Base-by-base conservation (phyloP, 2,113 vertebrate species). In the Planiliza haematocheilus region DNA sequence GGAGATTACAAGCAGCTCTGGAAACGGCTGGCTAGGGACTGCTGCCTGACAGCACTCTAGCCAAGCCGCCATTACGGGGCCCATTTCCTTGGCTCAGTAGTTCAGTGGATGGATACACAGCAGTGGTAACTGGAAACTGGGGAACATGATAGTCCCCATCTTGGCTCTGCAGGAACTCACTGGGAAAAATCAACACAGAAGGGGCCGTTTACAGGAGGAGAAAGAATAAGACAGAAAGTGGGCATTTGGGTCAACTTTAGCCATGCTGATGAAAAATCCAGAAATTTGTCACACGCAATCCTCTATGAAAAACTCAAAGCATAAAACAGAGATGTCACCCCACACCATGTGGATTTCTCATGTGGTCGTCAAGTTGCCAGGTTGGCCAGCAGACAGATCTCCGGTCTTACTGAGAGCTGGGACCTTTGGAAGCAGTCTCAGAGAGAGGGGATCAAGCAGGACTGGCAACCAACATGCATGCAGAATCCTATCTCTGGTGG, bases 1-100 rank as follows among this genome's bases (percentile, higher is more conserved):
- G 78, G 89, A 91, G 91, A 94, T 93, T 93, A 92, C 82, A 91
- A 88, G 86, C 86, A 85, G 85, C 90, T 89, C 87, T 88, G 89
- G 83, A 91, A 92, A 93, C 76, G 80, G 86, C 86, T 90, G 90
- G 83, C 87, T 90, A 50, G 91, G 86, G 90, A 94, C 68, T 50
- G 81, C 81, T 79, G 88, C 68, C 81, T 91, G 81, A 90, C 88
- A 89, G 84, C 87, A 70, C 85, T 86, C 83, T 69, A 88, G 86
- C 91, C 92, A 91, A 89, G 84, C 89, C 83, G 71, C 90, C 91
- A 91, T 92, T 87, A 91, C 62, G 61, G 81, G 90, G 81, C 77
- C 90, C 89, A 88, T 91, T 93, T 92, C 82, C 71, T 85, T 91
- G 90, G 88, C 89, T 90, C 86, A 83, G 75, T 81, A 81, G 82